Evolutionary conservation across 2,113 vertebrate species (phyloP).

Genomic region (Mystacornis crossleyi): DNA sequence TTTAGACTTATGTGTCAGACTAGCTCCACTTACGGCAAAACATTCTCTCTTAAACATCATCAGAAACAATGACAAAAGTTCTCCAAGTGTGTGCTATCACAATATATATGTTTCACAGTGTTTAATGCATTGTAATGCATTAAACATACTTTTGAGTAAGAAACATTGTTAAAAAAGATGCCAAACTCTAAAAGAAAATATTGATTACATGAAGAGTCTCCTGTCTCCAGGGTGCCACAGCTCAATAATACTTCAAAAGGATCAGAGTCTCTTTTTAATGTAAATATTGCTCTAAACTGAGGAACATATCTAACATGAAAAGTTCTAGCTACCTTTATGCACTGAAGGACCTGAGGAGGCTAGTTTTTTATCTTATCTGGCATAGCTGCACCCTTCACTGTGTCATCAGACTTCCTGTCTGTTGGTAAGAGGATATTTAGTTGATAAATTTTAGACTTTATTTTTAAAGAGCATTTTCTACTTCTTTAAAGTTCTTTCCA

Average conservation of each 20-base stretch:
- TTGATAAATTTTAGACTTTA: background rate
- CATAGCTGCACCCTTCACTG: background rate
- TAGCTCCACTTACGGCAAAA: background rate
- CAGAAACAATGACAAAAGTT: background rate
- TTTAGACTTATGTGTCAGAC: background rate
- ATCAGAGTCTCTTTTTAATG: background rate
- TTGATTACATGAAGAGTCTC: background rate
- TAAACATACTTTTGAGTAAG: background rate
- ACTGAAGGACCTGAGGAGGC: background rate
- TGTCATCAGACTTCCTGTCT: background rate
- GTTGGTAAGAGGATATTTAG: background rate
- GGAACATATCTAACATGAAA: background rate
- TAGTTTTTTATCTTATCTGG: background rate
- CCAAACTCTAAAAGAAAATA: background rate
- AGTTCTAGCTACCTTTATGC: background rate
- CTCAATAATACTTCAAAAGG: slow-evolving; percentile 3
- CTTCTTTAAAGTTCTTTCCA: background rate
- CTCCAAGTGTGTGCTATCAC: background rate
- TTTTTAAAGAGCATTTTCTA: background rate
- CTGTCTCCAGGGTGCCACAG: background rate
- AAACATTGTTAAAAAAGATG: background rate
- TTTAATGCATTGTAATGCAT: background rate
- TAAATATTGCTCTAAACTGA: background rate
- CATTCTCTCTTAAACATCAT: background rate
- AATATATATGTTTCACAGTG: background rate